phyloP scores from a whole-genome alignment of 2,888 invertebrate species.

The Amiota minor region DNA sequence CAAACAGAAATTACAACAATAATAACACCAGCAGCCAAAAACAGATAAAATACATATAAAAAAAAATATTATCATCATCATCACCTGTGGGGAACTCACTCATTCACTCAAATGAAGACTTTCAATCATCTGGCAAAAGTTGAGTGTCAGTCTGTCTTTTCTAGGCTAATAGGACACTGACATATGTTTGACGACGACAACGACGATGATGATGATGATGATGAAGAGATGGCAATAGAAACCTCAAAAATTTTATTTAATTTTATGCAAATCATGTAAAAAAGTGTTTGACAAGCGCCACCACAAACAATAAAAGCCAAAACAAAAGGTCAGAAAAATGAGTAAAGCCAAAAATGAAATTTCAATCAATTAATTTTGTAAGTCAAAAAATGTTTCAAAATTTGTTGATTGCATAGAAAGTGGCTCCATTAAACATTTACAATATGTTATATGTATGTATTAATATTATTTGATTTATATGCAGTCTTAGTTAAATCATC shows the following conservation, averaged over 20 bases:
- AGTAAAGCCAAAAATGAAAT: no score
- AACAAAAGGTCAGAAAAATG: no score
- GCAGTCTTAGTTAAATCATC: no score
- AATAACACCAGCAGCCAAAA: conserved; percentile 44
- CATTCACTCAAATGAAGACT: no score
- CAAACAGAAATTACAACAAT: conserved; percentile 36
- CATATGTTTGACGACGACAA: conserved; percentile 20
- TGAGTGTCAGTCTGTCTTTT: conserved; percentile 37
- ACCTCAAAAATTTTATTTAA: conserved; percentile 20
- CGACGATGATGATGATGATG: conserved; percentile 44
- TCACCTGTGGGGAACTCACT: no score
- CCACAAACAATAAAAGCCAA: conserved; percentile 23
- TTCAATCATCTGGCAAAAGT: conserved; percentile 33
- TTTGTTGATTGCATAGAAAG: no score
- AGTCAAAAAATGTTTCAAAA: no score
- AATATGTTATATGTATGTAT: no score
- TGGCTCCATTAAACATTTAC: no score
- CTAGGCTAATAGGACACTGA: conserved; percentile 8
- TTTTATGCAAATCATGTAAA: conserved; percentile 7
- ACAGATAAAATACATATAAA: conserved; percentile 41
- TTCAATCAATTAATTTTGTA: no score
- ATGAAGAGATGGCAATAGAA: conserved; percentile 35
- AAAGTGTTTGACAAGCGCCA: background rate
- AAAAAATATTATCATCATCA: conserved; percentile 31
- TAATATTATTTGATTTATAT: no score